Conservation (phyloP, 1,140 invertebrate genomes). For the Drosophila sturtevanti region DNA sequence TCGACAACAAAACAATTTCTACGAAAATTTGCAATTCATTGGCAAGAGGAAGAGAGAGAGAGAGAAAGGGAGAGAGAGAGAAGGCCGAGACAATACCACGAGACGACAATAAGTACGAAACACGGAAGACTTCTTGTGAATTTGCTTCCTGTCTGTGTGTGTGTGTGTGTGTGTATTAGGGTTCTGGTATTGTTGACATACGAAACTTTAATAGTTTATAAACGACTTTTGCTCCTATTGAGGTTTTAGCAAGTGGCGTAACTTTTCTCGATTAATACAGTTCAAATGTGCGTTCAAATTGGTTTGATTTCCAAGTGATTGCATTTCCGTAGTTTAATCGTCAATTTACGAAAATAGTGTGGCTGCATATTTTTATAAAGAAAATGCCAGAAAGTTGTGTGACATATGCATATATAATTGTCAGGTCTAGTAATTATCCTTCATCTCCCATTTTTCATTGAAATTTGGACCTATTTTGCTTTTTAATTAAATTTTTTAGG, state of each 20-base stretch:
- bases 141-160: conserved; percentile 55
- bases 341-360: background rate
- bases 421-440: too few species aligned
- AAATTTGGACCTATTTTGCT: too few species aligned
- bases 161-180: conserved; percentile 18
- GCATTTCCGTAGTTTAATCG: background rate
- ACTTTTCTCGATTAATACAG: conserved; percentile 27
- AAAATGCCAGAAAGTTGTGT: background rate
- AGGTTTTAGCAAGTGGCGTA: conserved; percentile 17
- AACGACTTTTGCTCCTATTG: conserved; percentile 54
- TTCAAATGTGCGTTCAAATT: background rate
- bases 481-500: too few species aligned
- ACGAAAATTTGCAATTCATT: conserved; percentile 63
- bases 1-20: conserved; percentile 70
- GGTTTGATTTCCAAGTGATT: background rate
- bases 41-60: conserved; percentile 26
- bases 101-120: conserved; percentile 12
- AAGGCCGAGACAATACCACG: too few species aligned
- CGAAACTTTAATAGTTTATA: conserved; percentile 70
- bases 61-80: too few species aligned
- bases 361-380: background rate
- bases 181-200: conserved; percentile 57
- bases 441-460: background rate
- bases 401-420: too few species aligned
- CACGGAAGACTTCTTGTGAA: conserved; percentile 26